Conservation (phyloP, 2,113 vertebrate genomes). For the Ailurus styani region DNA sequence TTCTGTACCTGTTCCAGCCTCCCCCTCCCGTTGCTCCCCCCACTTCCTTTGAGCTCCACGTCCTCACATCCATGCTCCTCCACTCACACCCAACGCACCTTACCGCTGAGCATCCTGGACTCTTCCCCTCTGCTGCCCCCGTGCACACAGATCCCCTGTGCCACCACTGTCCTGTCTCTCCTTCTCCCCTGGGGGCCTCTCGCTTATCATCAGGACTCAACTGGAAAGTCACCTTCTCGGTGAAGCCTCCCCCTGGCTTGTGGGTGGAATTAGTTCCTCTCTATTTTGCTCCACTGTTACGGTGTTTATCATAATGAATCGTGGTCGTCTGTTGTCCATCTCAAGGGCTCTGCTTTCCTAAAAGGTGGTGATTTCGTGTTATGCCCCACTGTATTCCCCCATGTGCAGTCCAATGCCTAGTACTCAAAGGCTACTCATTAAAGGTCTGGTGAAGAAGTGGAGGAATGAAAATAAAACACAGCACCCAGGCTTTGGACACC, state of each 20-base stretch:
- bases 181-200: background rate
- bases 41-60: background rate
- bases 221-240: background rate
- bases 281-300: background rate
- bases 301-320: background rate
- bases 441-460: background rate
- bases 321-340: background rate
- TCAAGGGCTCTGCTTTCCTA: background rate
- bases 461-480: background rate
- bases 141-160: too few species aligned
- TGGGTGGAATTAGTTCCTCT: background rate
- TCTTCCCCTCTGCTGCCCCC: background rate
- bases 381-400: background rate
- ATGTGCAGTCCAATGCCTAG: background rate
- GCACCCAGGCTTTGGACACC: background rate
- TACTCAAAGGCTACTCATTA: background rate
- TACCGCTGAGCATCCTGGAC: accelerated
- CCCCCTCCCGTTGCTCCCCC: background rate
- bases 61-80: background rate
- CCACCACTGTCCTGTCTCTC: background rate
- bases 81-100: background rate
- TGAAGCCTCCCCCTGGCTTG: background rate
- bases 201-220: background rate
- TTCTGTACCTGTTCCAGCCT: background rate
- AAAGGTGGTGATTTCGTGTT: background rate